Percentiles rank a stretch among this genome's conserved stretches.
phyloP scores from a whole-genome alignment of 2,888 invertebrate genomes.

The Corbicula japonica region DNA sequence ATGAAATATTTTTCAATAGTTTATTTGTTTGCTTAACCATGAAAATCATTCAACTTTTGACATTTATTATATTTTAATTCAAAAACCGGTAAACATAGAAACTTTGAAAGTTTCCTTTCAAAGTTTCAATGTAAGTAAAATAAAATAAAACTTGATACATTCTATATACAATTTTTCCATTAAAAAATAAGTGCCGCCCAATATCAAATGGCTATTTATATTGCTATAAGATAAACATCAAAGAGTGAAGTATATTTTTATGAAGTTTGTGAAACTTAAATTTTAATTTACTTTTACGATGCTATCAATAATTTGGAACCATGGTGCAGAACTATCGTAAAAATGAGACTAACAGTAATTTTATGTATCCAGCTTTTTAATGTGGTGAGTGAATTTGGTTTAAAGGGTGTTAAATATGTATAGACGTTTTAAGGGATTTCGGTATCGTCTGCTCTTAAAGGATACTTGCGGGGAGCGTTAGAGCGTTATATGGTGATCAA shows the following conservation, averaged over 20 bases:
- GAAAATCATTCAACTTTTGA: constrained; percentile 38
- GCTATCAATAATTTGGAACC: not conserved
- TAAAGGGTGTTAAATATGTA: too few relatives aligned
- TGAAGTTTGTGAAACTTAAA: constrained; percentile 49
- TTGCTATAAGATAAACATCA: constrained; percentile 20
- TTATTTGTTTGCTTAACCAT: constrained; percentile 45
- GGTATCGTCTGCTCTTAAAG: too few relatives aligned
- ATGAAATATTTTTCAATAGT: constrained; percentile 34
- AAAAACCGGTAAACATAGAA: constrained; percentile 36
- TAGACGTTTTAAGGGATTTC: too few relatives aligned
- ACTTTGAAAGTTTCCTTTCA: constrained; percentile 36
- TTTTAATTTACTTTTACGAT: constrained; percentile 36
- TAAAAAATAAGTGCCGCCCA: constrained; percentile 24
- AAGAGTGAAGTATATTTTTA: constrained; percentile 31
- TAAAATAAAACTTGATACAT: constrained; percentile 30
- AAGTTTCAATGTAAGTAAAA: constrained; percentile 35
- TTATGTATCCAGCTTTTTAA: too few relatives aligned
- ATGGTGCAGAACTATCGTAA: too few relatives aligned
- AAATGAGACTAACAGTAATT: too few relatives aligned
- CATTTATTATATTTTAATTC: constrained; percentile 51
- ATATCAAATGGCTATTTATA: constrained; percentile 20
- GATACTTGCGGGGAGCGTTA: too few relatives aligned
- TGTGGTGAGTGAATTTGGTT: too few relatives aligned
- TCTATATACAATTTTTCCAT: constrained; percentile 35
- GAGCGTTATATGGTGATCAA: too few relatives aligned